phyloP scores from a whole-genome alignment of 2,113 vertebrate species.

The Pandion haliaetus region DNA sequence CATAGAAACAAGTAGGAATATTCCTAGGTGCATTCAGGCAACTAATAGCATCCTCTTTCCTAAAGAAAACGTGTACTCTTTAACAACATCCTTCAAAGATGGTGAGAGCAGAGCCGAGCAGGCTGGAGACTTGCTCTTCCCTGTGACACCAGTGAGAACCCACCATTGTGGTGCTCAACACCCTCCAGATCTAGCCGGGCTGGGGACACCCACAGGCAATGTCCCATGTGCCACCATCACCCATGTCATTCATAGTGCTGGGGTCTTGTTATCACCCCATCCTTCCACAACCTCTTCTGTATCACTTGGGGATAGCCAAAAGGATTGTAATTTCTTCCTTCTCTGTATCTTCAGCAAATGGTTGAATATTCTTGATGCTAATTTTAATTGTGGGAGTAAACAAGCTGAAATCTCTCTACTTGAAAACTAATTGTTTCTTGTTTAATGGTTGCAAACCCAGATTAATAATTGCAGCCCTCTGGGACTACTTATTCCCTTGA shows the following conservation, averaged over 20 bases:
- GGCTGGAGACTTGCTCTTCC: not conserved
- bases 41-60: not conserved
- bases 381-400: not conserved
- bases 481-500: not conserved
- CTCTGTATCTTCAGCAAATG: not conserved
- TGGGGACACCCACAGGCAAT: not conserved
- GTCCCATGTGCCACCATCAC: not conserved
- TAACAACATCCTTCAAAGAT: not conserved
- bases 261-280: not conserved
- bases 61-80: fast-evolving
- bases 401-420: not conserved
- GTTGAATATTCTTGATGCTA: not conserved
- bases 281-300: not conserved
- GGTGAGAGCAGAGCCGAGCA: not conserved
- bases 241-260: not conserved
- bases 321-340: not conserved
- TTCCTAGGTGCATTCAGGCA: not conserved
- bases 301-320: fast-evolving
- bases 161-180: not conserved
- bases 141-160: not conserved
- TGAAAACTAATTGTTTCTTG: not conserved
- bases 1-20: not conserved
- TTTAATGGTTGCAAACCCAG: not conserved
- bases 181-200: not conserved
- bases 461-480: not conserved